Base-by-base conservation (phyloP, 2,113 vertebrate species). In the Fregata magnificens region DNA sequence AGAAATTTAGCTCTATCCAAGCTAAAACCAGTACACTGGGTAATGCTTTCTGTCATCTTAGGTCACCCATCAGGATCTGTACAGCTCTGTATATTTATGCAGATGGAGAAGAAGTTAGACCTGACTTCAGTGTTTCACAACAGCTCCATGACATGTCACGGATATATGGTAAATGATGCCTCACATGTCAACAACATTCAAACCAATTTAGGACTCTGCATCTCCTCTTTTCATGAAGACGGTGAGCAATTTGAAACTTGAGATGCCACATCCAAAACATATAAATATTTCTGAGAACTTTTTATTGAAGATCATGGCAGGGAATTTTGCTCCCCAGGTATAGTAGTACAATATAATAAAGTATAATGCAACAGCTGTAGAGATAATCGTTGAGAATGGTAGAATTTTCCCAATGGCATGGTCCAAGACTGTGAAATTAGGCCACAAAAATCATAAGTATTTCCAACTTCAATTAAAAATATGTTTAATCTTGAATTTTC, bases 91-190 rank as follows among this genome's bases (percentile, higher is more conserved):
- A 7, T 4, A 3, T 71, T 58, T 15, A 22, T 53, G 56, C 16
- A 67, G 42, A 47, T 53, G 18, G 29, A 28, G 5, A 62, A 63
- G 6, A 82, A 74, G 20, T 62, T 63, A 70, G 45, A 44, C 36
- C 2, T 4, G n/a, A 45, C 13, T 36, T 80, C n/a, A n/a, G 7
- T 58, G 31, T 72, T 88, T 82, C 0, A 0, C 72, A 55, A 28
- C 58, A 76, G 26, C 42, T 74, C n/a, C 24, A 1, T 40, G 45
- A 79, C 61, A 15, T 82, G 13, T 16, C 55, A 69, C 9, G 52
- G 20, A 18, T 44, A 47, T 1, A 36, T 18, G 29, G 7, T 55
- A 76, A 88, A 85, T 0, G 7, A 25, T 63, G 28, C 10, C 15
- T 50, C 16, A 25, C 9, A 16, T 50, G 16, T 85, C 26, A 82